Evolutionary conservation across 2,113 vertebrate species (phyloP), one percentile per base, ranked within the genome.

Genomic region (Pao palembangensis): DNA sequence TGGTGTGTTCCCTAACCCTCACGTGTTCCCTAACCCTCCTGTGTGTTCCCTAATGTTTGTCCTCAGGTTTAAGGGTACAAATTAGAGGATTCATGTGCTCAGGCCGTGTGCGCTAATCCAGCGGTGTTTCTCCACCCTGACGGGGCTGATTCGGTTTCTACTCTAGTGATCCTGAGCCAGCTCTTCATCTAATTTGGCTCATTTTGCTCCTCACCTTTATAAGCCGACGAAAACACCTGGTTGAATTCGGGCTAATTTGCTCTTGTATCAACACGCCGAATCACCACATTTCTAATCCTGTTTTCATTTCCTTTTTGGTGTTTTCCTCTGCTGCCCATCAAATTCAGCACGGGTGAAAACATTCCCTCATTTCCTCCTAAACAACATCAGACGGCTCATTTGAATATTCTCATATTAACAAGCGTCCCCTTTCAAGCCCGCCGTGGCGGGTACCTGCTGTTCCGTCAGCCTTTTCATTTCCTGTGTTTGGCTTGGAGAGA

Each of bases 361-460:
- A 75, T 64, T 81, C 58, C 66, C 76, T 70, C 70, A 75, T 83
- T 76, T 75, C 65, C 60, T 46, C 50, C 54, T 41, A 76, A 82
- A 75, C 78, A 60, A 72, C 60, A 79, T 72, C 57, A 73, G 66
- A 61, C 61, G 21, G 25, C 53, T 76, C 42, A 79, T 82, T 83
- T 81, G 44, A 78, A 82, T 79, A 78, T 76, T 57, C 20, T 67
- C 57, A 54, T 56, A 71, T 71, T 76, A 79, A 82, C 78, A 60
- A 38, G 34, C 4, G 7, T 49, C 6, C 8, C 43, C 31, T 17
- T 34, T 46, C 1, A 2, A 3, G 21, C 51, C 48, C 23, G 3
- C 15, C 17, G 17, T 61, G 55, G 38, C 4, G 55, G 23, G 23
- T 58, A 75, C 65, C 76, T 86, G 64, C 59, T 51, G 64, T 28